Evolutionary conservation across 2,113 vertebrate species (phyloP).

Genomic region (Probosciger aterrimus): DNA sequence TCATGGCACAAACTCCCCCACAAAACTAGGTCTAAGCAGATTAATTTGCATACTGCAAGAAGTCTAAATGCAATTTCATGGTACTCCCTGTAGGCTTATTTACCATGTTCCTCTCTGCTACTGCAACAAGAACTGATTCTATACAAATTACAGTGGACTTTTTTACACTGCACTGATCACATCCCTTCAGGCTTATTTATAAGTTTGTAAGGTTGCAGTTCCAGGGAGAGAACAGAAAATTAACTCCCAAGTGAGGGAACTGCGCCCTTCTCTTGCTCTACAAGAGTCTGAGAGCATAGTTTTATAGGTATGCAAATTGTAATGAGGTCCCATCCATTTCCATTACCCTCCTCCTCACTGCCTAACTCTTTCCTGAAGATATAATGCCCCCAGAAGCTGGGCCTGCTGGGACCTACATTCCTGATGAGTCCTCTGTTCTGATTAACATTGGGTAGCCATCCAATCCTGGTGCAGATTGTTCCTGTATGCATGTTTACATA

Average conservation of each 20-base stretch:
- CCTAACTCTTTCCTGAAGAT: neutral
- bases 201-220: neutral
- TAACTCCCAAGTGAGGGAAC: neutral
- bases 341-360: neutral
- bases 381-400: neutral
- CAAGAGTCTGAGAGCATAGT: neutral
- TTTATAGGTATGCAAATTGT: neutral
- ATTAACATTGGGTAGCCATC: neutral
- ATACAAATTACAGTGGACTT: neutral
- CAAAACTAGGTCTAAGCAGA: neutral
- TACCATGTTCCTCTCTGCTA: neutral
- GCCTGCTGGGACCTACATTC: neutral
- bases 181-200: neutral
- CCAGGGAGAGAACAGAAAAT: neutral
- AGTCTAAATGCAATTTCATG: neutral
- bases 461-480: neutral
- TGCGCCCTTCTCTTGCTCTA: neutral
- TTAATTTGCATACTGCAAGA: neutral
- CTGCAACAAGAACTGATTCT: neutral
- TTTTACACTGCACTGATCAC: neutral
- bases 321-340: neutral
- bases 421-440: neutral
- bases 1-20: neutral
- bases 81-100: neutral
- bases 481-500: neutral